phyloP scores from a whole-genome alignment of 2,888 invertebrate genomes.

The Rhogogaster chlorosoma region DNA sequence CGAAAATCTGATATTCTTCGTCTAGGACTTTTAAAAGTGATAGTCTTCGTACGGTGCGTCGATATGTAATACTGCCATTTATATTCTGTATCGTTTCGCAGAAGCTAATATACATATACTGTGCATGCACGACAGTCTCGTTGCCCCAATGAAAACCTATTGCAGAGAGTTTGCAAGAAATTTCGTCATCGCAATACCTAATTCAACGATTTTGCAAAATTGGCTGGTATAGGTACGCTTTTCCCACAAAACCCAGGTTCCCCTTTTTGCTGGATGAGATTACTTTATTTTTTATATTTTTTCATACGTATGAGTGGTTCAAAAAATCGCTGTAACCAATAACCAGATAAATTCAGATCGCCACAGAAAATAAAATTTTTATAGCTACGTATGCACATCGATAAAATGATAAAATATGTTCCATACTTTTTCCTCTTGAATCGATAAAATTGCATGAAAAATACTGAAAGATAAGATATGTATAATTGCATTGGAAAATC shows the following conservation, averaged over 20 bases:
- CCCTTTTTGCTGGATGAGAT: neutral
- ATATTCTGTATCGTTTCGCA: too few relatives aligned
- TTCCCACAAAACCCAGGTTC: neutral
- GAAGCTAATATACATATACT: too few relatives aligned
- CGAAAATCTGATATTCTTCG: too few relatives aligned
- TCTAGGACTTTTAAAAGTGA: too few relatives aligned
- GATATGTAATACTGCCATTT: too few relatives aligned
- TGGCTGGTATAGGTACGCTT: neutral
- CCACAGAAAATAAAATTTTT: neutral
- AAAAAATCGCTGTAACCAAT: neutral
- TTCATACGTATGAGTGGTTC: too few relatives aligned
- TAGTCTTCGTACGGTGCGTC: too few relatives aligned
- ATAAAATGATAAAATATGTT: neutral
- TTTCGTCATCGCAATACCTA: neutral
- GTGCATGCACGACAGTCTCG: too few relatives aligned
- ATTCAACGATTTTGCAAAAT: neutral
- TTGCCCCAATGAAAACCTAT: neutral
- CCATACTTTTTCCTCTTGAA: neutral
- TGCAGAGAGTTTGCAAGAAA: neutral
- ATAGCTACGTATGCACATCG: neutral
- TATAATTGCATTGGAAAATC: neutral
- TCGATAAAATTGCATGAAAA: neutral
- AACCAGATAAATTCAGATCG: neutral
- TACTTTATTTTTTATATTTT: neutral
- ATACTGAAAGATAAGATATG: neutral